These are phyloP conservation scores for Eulemur macaco DNA, from an alignment of 2,113 vertebrate species.

Conservation along the genomic window DNA sequence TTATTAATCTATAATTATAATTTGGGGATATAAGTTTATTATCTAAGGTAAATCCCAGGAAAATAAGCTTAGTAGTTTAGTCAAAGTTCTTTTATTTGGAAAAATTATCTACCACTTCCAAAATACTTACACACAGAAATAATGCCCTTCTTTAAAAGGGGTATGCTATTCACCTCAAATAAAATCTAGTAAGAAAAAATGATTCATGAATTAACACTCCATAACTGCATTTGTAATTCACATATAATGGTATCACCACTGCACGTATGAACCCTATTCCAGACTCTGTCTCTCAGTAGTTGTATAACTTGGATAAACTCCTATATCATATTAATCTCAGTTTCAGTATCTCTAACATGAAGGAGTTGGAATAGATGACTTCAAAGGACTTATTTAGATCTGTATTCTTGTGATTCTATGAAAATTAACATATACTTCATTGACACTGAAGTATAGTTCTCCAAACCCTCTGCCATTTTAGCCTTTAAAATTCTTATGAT, in stretches of 20 bases:
- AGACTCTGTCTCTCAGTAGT: not conserved
- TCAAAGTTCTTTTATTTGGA: not conserved
- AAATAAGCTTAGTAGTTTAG: not conserved
- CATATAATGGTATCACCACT: not conserved
- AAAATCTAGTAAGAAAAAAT: not conserved
- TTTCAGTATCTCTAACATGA: not conserved
- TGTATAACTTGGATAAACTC: not conserved
- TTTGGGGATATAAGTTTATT: not conserved
- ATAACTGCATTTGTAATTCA: not conserved
- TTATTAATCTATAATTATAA: not conserved
- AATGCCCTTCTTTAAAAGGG: not conserved
- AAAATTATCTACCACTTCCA: not conserved
- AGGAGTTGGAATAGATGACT: not conserved
- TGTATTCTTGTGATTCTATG: not conserved
- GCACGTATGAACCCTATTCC: rapidly evolving
- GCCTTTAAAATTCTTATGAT: not conserved
- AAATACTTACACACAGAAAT: not conserved
- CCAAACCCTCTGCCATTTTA: not conserved
- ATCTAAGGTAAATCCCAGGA: not conserved
- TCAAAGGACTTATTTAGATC: not conserved
- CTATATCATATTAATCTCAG: not conserved
- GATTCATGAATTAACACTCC: not conserved
- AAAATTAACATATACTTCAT: not conserved
- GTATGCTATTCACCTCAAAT: not conserved
- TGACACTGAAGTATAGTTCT: not conserved